Evolutionary conservation across 2,888 invertebrate genomes (phyloP).

Genomic region (Erebia aethiops): DNA sequence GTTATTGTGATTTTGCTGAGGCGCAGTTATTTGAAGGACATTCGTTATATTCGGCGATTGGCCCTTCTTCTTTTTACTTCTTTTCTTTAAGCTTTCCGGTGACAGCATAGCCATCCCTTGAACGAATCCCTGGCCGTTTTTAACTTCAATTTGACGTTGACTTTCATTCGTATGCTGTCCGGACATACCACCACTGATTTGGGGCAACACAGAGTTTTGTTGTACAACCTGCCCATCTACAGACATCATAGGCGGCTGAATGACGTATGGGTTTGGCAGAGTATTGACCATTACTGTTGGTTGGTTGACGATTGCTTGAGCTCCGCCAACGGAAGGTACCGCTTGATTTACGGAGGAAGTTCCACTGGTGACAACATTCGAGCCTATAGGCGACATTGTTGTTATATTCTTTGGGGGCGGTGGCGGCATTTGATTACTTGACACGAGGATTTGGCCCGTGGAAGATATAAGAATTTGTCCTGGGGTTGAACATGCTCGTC

Average conservation of each 20-base stretch:
- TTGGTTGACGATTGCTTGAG: slow-evolving; percentile 87
- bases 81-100: slow-evolving; percentile 86
- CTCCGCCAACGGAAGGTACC: slow-evolving; percentile 84
- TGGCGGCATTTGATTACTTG: slow-evolving; percentile 85
- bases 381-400: slow-evolving; percentile 84
- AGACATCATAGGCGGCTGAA: slow-evolving; percentile 90
- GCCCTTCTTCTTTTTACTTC: slow-evolving; percentile 89
- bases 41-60: slow-evolving; percentile 87
- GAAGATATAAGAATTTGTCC: slow-evolving; percentile 90
- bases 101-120: slow-evolving; percentile 83
- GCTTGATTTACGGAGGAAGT: slow-evolving; percentile 86
- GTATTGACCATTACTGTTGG: slow-evolving; percentile 92
- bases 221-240: slow-evolving; percentile 88
- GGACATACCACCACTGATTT: slow-evolving; percentile 86
- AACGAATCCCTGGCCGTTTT: slow-evolving; percentile 68
- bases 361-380: slow-evolving; percentile 85
- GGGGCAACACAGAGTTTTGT: slow-evolving; percentile 87
- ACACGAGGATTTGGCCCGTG: slow-evolving; percentile 88
- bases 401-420: slow-evolving; percentile 83
- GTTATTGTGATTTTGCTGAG: slow-evolving; percentile 85
- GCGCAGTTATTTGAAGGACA: slow-evolving; percentile 86
- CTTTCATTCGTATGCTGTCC: slow-evolving; percentile 76
- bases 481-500: slow-evolving; percentile 66
- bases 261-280: slow-evolving; percentile 88
- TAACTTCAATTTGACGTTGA: slow-evolving; percentile 81